These are phyloP conservation scores for Falco novaeseelandiae DNA, from an alignment of 2,797 vertebrate genomes.

Conservation along the genomic window DNA sequence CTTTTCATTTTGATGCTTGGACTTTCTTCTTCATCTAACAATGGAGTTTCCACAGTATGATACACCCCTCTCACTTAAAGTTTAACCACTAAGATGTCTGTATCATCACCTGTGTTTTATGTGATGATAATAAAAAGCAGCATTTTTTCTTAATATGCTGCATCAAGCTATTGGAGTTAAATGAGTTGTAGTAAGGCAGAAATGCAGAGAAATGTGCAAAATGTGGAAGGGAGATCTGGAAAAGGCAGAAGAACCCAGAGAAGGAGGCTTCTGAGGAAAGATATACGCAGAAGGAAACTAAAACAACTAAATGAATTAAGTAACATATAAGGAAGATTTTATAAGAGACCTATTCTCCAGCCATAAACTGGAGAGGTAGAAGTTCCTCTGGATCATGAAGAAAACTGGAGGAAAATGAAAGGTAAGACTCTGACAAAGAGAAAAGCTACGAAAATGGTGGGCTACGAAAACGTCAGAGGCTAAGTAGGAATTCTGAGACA, in stretches of 20 bases:
- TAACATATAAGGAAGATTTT: not conserved
- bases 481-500: not conserved
- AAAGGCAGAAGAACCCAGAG: not conserved
- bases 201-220: not conserved
- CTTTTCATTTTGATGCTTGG: not conserved
- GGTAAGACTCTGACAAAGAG: not conserved
- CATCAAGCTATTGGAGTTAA: not conserved
- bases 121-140: no score
- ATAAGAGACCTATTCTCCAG: not conserved
- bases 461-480: not conserved
- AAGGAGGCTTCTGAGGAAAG: not conserved
- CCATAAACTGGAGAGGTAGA: not conserved
- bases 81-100: not conserved
- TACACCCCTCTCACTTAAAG: not conserved
- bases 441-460: not conserved
- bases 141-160: not conserved
- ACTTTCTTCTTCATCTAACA: not conserved
- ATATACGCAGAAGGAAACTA: not conserved
- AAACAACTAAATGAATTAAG: not conserved
- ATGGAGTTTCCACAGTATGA: not conserved
- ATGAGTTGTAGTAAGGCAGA: not conserved
- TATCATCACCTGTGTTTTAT: rapidly evolving
- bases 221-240: not conserved
- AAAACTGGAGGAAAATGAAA: not conserved
- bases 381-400: not conserved